These are phyloP conservation scores for Luffia ferchaultella DNA, from an alignment of 2,888 invertebrate species.

Conservation along the genomic window DNA sequence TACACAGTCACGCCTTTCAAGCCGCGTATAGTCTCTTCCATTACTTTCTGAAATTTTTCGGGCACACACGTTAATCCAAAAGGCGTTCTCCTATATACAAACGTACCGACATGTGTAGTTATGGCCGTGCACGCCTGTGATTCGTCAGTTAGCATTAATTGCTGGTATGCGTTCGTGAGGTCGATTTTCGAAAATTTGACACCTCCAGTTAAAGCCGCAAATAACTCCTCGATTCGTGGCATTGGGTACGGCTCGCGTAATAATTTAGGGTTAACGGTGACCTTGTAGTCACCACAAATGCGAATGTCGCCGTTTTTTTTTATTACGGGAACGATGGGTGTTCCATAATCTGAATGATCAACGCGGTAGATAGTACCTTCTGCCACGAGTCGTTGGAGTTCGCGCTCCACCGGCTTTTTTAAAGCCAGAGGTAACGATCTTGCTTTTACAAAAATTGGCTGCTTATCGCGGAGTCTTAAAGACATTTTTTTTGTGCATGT, in stretches of 20 bases:
- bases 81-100: slow-evolving; percentile 5
- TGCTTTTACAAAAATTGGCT: neutral
- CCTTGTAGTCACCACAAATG: slow-evolving; percentile 13
- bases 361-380: slow-evolving; percentile 12
- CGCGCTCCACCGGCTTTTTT: neutral
- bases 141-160: slow-evolving; percentile 7
- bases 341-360: slow-evolving; percentile 13
- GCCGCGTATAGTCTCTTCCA: slow-evolving; percentile 3
- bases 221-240: slow-evolving; percentile 7
- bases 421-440: slow-evolving; percentile 2
- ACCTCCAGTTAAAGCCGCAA: slow-evolving; percentile 9
- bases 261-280: slow-evolving; percentile 19
- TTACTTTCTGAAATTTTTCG: slow-evolving; percentile 7
- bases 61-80: slow-evolving; percentile 5
- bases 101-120: slow-evolving; percentile 11
- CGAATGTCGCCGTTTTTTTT: slow-evolving; percentile 10
- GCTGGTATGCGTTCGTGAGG: slow-evolving; percentile 6
- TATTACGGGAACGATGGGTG: slow-evolving; percentile 18
- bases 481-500: neutral
- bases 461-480: neutral
- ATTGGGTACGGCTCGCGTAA: slow-evolving; percentile 11
- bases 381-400: slow-evolving; percentile 7
- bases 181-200: slow-evolving; percentile 10
- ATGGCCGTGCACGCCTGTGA: slow-evolving; percentile 13
- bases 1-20: neutral